Base-by-base conservation (phyloP, 2,113 vertebrate genomes). In the Oryzias javanicus region DNA sequence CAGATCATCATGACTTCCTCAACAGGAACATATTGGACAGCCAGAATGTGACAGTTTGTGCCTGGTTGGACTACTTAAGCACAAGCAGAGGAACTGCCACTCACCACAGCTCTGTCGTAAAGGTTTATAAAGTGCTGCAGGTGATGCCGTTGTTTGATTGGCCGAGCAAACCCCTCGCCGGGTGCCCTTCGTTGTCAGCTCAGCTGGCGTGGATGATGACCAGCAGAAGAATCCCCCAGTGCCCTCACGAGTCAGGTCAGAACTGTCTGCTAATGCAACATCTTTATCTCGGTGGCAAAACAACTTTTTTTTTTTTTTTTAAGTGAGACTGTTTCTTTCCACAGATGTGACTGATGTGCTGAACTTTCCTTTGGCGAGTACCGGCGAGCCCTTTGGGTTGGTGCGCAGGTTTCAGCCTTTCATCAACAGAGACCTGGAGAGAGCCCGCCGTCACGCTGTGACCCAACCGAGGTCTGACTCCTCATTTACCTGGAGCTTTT, bases 161-260 rank as follows among this genome's bases (percentile, higher is more conserved):
- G 42, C 93, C 94, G 0, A 81, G 85, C 60, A 92, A 90, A 79
- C 92, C 93, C 27, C 90, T 92, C 72, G 87, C 83, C 47, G 87
- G 80, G 54, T 95, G 94, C 68, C 87, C 90, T 42, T 93, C 92
- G 18, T 98, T 96, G 97, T 90, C 90, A 25, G 74, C 84, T 67
- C 91, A 90, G 58, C 92, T 94, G 48, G 74, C 90, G 49, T 94
- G 93, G 94, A 92, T 80, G 72, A 86, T 91, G 15, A 91, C 59
- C 68, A 90, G 87, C 48, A 87, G 90, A 64, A 89, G 57, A 81
- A 85, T 92, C 66, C 80, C 81, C 60, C 92, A 88, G 64, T 98
- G 96, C 64, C 88, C 89, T 24, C 86, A 88, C 18, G 95, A 96
- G 75, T 91, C 88, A 57, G 95, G 97, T 97, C 87, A 71, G 93